phyloP scores from a whole-genome alignment of 2,113 vertebrate genomes.

The Limanda limanda region DNA sequence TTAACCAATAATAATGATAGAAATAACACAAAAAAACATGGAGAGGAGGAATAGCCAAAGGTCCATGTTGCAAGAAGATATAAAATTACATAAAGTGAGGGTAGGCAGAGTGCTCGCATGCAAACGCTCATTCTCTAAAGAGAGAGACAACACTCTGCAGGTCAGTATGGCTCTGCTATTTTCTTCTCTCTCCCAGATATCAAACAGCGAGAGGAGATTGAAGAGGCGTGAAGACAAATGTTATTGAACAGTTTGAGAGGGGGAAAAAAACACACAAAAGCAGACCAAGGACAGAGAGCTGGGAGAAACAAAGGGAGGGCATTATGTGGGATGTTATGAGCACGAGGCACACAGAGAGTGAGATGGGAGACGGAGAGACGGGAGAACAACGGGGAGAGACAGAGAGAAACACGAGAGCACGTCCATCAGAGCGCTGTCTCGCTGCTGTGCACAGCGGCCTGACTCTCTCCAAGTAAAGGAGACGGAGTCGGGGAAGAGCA shows the following conservation, averaged over 20 bases:
- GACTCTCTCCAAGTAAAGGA: constrained; percentile 12
- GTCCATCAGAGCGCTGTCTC: constrained; percentile 64
- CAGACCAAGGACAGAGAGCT: constrained; percentile 45
- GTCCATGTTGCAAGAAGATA: neutral
- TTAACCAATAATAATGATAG: neutral
- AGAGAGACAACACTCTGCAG: constrained; percentile 36
- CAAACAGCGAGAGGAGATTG: constrained; percentile 63
- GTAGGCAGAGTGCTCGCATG: neutral
- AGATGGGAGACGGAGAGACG: constrained; percentile 3
- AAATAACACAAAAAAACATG: neutral
- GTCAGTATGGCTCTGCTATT: constrained; percentile 39
- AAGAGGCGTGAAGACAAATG: constrained; percentile 68
- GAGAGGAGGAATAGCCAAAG: constrained; percentile 8
- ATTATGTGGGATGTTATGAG: constrained; percentile 49
- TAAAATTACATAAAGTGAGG: constrained; percentile 1
- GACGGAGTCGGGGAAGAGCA: constrained; percentile 35
- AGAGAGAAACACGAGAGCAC: constrained; percentile 42
- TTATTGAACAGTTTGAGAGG: constrained; percentile 51
- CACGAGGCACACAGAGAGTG: constrained; percentile 28
- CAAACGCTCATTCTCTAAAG: neutral
- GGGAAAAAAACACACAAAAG: constrained; percentile 11
- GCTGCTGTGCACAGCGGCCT: constrained; percentile 62
- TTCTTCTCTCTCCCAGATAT: constrained; percentile 40
- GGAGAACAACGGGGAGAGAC: constrained; percentile 27
- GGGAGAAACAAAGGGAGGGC: constrained; percentile 40